phyloP scores from a whole-genome alignment of 2,113 vertebrate genomes.

The Actenoides hombroni region DNA sequence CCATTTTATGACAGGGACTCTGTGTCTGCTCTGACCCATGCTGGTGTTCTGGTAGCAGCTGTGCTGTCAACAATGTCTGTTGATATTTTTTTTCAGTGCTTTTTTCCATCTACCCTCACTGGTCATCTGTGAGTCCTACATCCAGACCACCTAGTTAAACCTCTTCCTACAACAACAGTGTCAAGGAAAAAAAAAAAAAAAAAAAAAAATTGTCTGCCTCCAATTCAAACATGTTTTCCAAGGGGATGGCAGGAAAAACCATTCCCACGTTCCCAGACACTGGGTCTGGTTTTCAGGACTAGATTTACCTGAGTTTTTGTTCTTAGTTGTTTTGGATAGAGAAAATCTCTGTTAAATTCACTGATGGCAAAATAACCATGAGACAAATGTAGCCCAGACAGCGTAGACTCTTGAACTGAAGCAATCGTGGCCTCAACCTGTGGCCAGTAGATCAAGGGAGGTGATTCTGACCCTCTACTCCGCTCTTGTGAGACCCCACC shows the following conservation, averaged over 20 bases:
- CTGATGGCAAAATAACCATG: neutral
- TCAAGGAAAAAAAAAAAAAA: rapidly evolving
- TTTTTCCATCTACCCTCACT: neutral
- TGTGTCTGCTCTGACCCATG: neutral
- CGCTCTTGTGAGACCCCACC: no score
- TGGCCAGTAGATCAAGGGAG: no score
- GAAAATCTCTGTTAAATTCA: neutral
- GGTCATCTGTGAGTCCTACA: neutral
- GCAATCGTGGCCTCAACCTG: neutral
- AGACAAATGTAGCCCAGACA: neutral
- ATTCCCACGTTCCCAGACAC: neutral
- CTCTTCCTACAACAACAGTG: neutral
- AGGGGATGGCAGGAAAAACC: neutral
- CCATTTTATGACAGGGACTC: neutral
- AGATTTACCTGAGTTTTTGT: neutral
- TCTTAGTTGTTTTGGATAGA: neutral
- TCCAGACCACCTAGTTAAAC: neutral
- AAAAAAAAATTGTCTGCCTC: neutral
- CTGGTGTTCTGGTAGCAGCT: neutral
- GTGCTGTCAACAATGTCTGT: neutral
- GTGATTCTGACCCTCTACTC: no score
- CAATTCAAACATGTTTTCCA: neutral
- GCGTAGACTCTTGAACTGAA: neutral
- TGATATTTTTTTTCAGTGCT: neutral
- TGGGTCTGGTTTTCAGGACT: neutral